Evolutionary conservation across 2,113 vertebrate genomes (phyloP), one percentile per base, ranked within the genome.

Genomic region (Nettapus auritus): DNA sequence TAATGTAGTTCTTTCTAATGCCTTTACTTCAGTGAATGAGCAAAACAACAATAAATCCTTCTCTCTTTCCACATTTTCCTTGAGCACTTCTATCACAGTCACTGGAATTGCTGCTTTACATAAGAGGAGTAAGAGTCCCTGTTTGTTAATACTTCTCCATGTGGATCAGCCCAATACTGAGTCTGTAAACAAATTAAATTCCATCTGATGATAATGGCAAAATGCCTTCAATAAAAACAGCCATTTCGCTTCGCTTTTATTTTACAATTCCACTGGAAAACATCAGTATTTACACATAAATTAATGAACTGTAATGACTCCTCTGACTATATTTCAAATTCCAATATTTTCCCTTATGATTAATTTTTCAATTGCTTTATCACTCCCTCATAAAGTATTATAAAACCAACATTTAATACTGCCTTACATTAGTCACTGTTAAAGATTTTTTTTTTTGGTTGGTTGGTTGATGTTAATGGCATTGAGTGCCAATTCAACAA

Each of bases 321-420:
- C 87, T 82, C 56, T 93, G 87, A 93, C 80, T 96, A 74, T 40
- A 78, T 95, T 97, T 97, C 76, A 94, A 94, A 89, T 87, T 80
- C 78, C 62, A 93, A 0, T 73, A 76, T 93, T 95, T 96, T 87
- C 88, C 90, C 97, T 88, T 89, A 90, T 88, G 97, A 95, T 89
- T 97, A 97, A 91, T 86, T 92, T 95, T 93, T 96, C 92, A 97
- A 85, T 93, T 95, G 95, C 86, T 97, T 95, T 92, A 96, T 96
- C 84, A 74, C 71, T 85, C 88, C 63, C 81, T 97, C 94, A 86
- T 88, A 92, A 96, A 89, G 34, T 82, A 73, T 52, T 94, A 91
- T 84, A 94, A 89, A 94, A 50, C 86, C 95, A 96, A 91, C 75
- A 96, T 82, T 88, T 81, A 92, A 86, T 42, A 52, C 67, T 44